phyloP scores from a whole-genome alignment of 2,888 invertebrate species.

The Oegoconia quadripuncta region DNA sequence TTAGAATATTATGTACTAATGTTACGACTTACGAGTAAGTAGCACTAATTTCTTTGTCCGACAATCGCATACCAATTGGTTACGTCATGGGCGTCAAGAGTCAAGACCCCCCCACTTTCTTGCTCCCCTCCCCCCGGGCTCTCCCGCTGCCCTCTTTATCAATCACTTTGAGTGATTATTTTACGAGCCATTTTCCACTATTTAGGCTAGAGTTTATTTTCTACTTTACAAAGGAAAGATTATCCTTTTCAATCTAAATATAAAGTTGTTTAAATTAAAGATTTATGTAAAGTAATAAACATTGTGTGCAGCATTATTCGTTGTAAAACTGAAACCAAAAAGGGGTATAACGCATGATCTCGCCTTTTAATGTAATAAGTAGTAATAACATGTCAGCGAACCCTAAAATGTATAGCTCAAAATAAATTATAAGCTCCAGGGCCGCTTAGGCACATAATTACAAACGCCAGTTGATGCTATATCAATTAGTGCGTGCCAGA shows the following conservation, averaged over 20 bases:
- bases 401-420: not conserved
- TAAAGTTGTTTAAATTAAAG: no score
- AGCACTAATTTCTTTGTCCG: constrained; percentile 45
- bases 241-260: not conserved
- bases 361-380: no score
- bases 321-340: no score
- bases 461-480: constrained; percentile 57
- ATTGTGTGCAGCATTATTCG: no score
- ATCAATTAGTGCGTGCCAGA: constrained; percentile 73
- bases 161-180: constrained; percentile 51
- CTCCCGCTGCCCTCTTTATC: constrained; percentile 42
- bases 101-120: constrained; percentile 20
- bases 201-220: constrained; percentile 1
- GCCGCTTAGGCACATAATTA: constrained; percentile 40
- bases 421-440: constrained; percentile 17
- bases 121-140: constrained; percentile 26
- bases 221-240: not conserved
- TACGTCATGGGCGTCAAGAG: constrained; percentile 59
- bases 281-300: no score
- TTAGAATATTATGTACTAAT: no score
- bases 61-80: constrained; percentile 63
- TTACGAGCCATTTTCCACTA: constrained; percentile 29
- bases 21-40: not conserved
- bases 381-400: not conserved
- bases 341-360: no score